These are phyloP conservation scores for Drosophila buzzatii DNA, from an alignment of 2,888 invertebrate genomes.

Conservation along the genomic window DNA sequence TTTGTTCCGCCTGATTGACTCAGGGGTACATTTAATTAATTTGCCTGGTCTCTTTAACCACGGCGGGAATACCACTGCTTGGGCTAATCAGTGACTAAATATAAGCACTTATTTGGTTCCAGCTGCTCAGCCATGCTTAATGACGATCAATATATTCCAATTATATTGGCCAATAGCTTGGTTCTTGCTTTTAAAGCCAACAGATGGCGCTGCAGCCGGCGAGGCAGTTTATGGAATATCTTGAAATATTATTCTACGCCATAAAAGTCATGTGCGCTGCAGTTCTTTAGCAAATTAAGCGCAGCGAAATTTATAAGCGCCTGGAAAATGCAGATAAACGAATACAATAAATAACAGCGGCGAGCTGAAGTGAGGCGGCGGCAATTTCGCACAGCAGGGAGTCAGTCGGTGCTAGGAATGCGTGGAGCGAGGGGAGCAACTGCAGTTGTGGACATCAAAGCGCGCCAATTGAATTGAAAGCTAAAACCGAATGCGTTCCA, in stretches of 20 bases:
- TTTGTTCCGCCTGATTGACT: conserved; percentile 57
- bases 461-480: conserved; percentile 63
- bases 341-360: conserved; percentile 68
- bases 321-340: conserved; percentile 74
- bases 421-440: background rate
- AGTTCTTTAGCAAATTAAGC: conserved; percentile 67
- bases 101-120: background rate
- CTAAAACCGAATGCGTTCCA: conserved; percentile 51
- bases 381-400: conserved; percentile 41
- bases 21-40: conserved; percentile 60
- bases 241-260: conserved; percentile 63
- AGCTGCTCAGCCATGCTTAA: background rate
- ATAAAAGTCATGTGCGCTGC: conserved; percentile 65
- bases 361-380: background rate
- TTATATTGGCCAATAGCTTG: background rate
- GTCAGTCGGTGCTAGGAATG: conserved; percentile 19
- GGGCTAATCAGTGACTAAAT: conserved; percentile 10
- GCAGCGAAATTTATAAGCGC: conserved; percentile 63
- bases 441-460: conserved; percentile 47
- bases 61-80: conserved; percentile 10
- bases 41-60: conserved; percentile 29
- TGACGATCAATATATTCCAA: conserved; percentile 3
- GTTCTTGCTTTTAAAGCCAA: background rate
- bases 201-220: conserved; percentile 43
- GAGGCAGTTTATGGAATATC: conserved; percentile 18